Percentiles rank a stretch among this genome's conserved stretches.
Evolutionary conservation across 2,797 vertebrate genomes (phyloP).

Genomic region (Rousettus madagascariensis): DNA sequence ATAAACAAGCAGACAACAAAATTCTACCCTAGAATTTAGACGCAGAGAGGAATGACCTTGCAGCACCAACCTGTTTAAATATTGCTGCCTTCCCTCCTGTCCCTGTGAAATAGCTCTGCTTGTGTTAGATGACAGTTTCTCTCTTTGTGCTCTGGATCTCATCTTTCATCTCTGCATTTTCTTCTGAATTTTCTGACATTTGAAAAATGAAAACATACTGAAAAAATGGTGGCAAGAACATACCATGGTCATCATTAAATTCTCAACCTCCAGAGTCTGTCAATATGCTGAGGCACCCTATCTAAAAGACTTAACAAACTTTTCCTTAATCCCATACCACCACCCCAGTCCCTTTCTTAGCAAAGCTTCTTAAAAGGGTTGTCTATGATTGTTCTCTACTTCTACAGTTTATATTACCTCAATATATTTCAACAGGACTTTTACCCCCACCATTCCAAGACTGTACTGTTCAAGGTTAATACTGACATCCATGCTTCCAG

Average conservation of each 20-base stretch:
- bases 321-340: background rate
- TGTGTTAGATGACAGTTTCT: background rate
- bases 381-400: background rate
- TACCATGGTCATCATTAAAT: background rate
- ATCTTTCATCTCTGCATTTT: background rate
- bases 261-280: background rate
- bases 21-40: background rate
- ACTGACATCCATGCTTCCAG: background rate
- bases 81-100: background rate
- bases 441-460: background rate
- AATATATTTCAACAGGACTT: background rate
- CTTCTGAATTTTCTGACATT: background rate
- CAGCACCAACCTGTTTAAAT: background rate
- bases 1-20: background rate
- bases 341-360: background rate
- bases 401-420: background rate
- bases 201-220: background rate
- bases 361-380: background rate
- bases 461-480: background rate
- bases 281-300: background rate
- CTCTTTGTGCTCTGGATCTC: background rate
- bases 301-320: background rate
- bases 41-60: background rate
- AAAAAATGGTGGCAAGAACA: background rate
- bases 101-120: background rate